Percentiles rank a stretch among this genome's conserved stretches.
Evolutionary conservation across 1,140 invertebrate species (phyloP).

Genomic region (Lutraria rhynchaena): DNA sequence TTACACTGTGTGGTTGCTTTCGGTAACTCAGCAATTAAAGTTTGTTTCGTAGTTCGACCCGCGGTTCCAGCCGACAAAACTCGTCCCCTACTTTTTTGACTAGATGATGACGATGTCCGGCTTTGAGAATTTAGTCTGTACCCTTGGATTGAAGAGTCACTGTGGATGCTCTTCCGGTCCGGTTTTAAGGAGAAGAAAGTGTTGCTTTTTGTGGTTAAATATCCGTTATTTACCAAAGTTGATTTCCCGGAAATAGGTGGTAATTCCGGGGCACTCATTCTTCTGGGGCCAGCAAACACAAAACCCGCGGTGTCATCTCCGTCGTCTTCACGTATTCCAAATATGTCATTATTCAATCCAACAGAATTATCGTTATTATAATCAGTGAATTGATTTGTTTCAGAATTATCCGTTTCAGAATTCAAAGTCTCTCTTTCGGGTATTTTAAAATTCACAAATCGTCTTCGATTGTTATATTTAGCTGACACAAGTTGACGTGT

Average conservation of each 20-base stretch:
- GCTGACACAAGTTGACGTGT: conserved; percentile 21
- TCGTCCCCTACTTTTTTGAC: conserved; percentile 28
- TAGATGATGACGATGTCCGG: conserved; percentile 40
- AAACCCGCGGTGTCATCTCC: neutral
- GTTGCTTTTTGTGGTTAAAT: neutral
- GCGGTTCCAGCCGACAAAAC: conserved; percentile 53
- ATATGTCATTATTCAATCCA: conserved; percentile 20
- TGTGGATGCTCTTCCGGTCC: conserved; percentile 35
- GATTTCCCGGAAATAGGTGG: conserved; percentile 62
- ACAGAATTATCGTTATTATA: neutral
- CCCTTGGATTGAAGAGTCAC: conserved; percentile 38
- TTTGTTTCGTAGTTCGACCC: conserved; percentile 43
- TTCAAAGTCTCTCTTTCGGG: neutral
- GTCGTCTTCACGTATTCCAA: neutral
- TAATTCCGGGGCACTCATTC: conserved; percentile 68
- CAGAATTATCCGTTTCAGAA: neutral
- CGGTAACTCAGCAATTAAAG: conserved; percentile 14
- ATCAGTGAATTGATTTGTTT: neutral
- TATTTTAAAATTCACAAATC: conserved; percentile 26
- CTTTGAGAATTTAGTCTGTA: conserved; percentile 9
- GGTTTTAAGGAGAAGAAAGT: conserved; percentile 22
- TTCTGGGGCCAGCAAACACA: neutral
- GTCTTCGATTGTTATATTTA: conserved; percentile 16
- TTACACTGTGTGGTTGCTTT: neutral
- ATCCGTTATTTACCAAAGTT: conserved; percentile 26